Percentiles rank a stretch among this genome's conserved stretches.
phyloP scores from a whole-genome alignment of 2,113 vertebrate genomes.

The Marmota flaviventris region DNA sequence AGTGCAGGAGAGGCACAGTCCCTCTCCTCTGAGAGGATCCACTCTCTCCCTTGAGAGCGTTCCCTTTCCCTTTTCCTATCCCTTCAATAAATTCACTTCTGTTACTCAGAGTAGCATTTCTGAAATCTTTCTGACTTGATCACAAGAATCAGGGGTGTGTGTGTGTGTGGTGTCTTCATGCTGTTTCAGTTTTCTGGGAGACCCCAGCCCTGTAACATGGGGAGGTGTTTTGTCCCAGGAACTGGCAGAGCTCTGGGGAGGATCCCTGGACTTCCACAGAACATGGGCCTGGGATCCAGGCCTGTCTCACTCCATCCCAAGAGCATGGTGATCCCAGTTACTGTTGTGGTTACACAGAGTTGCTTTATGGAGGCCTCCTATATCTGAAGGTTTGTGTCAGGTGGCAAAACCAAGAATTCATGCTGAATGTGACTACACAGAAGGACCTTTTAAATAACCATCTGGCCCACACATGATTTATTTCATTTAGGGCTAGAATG shows the following conservation, averaged over 20 bases:
- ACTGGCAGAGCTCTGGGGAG: not conserved
- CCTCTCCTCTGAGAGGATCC: no score
- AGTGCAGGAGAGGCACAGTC: no score
- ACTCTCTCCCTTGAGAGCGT: no score
- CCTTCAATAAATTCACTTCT: no score
- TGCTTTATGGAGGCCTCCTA: not conserved
- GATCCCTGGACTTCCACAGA: not conserved
- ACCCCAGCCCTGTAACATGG: no score
- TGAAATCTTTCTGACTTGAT: no score
- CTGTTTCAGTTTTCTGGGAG: no score
- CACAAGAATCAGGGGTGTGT: no score
- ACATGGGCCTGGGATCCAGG: not conserved
- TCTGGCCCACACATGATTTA: not conserved
- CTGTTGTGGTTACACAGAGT: accelerated
- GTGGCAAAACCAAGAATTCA: not conserved
- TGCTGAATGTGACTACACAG: not conserved
- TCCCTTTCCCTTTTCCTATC: no score
- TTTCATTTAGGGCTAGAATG: not conserved
- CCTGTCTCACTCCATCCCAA: not conserved
- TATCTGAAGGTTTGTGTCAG: not conserved
- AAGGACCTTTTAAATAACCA: not conserved
- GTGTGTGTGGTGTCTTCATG: no score
- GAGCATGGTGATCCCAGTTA: accelerated
- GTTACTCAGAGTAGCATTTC: no score
- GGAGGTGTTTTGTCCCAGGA: not conserved